Conservation (phyloP, 2,113 vertebrate species). For the Nannospalax galili region DNA sequence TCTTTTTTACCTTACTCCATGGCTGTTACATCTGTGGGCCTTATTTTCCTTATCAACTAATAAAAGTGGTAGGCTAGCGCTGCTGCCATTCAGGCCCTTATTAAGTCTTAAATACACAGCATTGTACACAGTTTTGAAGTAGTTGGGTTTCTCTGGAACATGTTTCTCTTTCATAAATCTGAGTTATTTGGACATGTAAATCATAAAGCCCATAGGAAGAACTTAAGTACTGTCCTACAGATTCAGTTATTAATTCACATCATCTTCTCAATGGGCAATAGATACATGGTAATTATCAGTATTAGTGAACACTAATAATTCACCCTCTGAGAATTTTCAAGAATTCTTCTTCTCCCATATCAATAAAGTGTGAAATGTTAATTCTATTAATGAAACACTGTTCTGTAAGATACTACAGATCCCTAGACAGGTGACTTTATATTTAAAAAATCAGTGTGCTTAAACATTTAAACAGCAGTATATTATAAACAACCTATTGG, state of each 20-base stretch:
- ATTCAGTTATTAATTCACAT: slow-evolving; percentile 6
- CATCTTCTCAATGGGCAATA: neutral
- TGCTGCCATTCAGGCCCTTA: neutral
- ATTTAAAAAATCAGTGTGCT: neutral
- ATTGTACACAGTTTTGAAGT: neutral
- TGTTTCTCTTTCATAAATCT: neutral
- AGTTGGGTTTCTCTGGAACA: neutral
- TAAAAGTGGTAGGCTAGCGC: neutral
- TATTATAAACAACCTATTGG: neutral
- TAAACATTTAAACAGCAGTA: neutral
- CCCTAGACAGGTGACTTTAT: neutral
- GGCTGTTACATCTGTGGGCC: neutral
- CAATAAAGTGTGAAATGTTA: slow-evolving; percentile 40
- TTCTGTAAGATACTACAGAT: neutral
- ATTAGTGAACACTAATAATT: neutral
- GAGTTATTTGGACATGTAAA: neutral
- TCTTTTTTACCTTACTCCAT: neutral
- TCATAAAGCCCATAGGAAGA: neutral
- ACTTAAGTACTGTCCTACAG: neutral
- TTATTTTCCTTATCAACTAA: neutral
- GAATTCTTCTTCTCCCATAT: neutral
- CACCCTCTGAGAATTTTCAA: neutral
- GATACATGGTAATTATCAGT: neutral
- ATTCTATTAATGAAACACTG: neutral
- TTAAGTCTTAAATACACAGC: neutral